These are phyloP conservation scores for Oenanthe melanoleuca DNA, from an alignment of 2,113 vertebrate genomes.

Conservation along the genomic window DNA sequence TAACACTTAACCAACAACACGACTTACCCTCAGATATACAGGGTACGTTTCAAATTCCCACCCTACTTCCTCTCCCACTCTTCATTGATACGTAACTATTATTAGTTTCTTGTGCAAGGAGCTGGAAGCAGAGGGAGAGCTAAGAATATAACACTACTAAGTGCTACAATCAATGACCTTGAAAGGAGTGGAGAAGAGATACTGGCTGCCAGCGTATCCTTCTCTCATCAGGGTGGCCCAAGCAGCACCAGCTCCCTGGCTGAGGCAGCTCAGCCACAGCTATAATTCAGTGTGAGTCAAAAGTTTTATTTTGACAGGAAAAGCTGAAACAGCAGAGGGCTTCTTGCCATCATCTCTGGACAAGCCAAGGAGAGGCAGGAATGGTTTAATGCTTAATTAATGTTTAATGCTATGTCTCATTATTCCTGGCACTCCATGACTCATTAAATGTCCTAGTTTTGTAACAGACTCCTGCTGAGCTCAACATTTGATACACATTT, in stretches of 20 bases:
- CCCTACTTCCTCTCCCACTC: background rate
- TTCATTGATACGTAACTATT: background rate
- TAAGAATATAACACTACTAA: background rate
- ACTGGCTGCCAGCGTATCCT: background rate
- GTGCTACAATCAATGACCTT: background rate
- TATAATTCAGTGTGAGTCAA: background rate
- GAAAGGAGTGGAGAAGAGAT: background rate
- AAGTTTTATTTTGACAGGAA: constrained; percentile 15
- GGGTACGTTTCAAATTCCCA: background rate
- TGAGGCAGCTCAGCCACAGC: background rate
- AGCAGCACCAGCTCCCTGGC: background rate
- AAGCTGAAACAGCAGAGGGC: constrained; percentile 54
- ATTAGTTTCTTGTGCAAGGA: background rate
- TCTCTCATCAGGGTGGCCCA: background rate
- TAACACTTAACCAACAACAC: background rate
- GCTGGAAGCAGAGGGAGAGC: background rate
- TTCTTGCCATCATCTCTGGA: constrained; percentile 19
- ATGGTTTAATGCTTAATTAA: background rate
- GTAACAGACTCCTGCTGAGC: constrained; percentile 59
- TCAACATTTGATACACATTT: constrained; percentile 59
- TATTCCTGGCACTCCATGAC: constrained; percentile 45
- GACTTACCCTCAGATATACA: background rate
- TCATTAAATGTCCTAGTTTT: constrained; percentile 62
- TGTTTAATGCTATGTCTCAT: constrained; percentile 44
- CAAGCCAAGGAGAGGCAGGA: constrained; percentile 36